Percentiles rank a stretch among this genome's conserved stretches.
These are phyloP conservation scores for Stomatorhinus walkeri DNA, from an alignment of 2,797 vertebrate species.

Conservation along the genomic window DNA sequence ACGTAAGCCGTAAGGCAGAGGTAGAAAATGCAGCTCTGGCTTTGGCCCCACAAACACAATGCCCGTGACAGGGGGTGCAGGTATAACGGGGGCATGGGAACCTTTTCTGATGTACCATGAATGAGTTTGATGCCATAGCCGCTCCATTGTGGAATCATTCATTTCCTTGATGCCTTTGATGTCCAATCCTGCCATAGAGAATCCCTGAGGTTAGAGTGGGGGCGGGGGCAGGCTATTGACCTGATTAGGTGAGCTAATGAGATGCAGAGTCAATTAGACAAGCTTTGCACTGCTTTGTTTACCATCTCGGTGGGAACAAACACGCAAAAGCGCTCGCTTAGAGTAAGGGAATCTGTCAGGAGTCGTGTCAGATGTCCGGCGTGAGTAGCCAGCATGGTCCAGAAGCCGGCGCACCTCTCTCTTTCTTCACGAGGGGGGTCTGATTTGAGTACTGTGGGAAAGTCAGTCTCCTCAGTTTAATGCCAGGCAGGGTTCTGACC, in stretches of 20 bases:
- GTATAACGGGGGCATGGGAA: constrained; percentile 5
- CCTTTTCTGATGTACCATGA: not conserved
- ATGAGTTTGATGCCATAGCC: not conserved
- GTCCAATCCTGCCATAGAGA: not conserved
- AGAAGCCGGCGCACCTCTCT: not conserved
- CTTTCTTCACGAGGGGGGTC: not conserved
- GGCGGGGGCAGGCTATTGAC: not conserved
- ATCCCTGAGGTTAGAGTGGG: not conserved
- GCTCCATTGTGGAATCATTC: not conserved
- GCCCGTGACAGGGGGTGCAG: not conserved
- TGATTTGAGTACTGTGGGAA: constrained; percentile 1
- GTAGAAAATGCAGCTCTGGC: not conserved
- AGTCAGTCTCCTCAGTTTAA: not conserved
- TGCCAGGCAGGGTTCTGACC: not conserved
- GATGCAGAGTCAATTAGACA: constrained; percentile 10
- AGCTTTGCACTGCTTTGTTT: not conserved
- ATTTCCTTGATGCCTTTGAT: not conserved
- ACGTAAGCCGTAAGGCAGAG: not conserved
- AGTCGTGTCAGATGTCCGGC: not conserved
- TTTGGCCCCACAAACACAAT: not conserved
- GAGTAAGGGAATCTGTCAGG: not conserved
- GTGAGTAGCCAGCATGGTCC: not conserved
- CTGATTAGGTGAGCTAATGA: not conserved
- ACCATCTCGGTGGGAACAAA: not conserved
- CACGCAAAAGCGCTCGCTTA: not conserved